Base-by-base conservation (phyloP, 2,113 vertebrate species). In the Hyperoodon ampullatus region DNA sequence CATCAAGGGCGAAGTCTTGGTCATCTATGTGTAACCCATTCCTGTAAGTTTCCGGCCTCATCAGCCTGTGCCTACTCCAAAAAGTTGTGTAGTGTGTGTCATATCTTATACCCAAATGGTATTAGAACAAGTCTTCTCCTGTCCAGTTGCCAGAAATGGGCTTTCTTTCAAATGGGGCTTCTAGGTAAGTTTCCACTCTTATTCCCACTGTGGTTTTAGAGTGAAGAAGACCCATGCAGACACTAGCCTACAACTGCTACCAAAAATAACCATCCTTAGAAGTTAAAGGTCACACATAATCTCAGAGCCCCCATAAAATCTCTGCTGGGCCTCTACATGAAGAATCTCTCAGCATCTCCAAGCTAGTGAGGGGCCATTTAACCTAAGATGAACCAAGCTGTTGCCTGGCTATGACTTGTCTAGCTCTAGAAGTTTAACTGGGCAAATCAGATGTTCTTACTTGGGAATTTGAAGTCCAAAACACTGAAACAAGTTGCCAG, bases 391-490 rank as follows among this genome's bases (percentile, higher is more conserved):
- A 35, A 6, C 19, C 26, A 75, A 84, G 6, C 33, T 61, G 66
- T 53, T 53, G 47, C 21, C 44, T 58, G 44, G 14, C 35, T 74
- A 3, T 68, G 83, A 78, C 42, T 33, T 42, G 44, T 28, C 15
- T 39, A 55, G 33, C 12, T 28, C n/a, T 8, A 18, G 50, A 65
- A 35, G 21, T 58, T 86, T 74, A 50, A 35, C 26, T 65, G n/a
- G 63, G n/a, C 11, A n/a, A 63, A 47, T 75, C n/a, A 60, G 24
- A 8, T 91, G 2, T 83, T 66, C 50, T 78, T 84, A 72, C 35
- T 70, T 88, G 72, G 82, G 6, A 88, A 78, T 93, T n/a, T 61
- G 42, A 75, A 75, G 26, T 82, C 28, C 24, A 81, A 89, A 97
- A 53, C 78, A 88, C 12, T 84, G 55, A 85, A 93, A 72, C 65